A percentile compares a stretch with the other conserved stretches of the same genome.
Evolutionary conservation across 2,888 invertebrate species (phyloP).

Genomic region (Rhyacophila evoluta): DNA sequence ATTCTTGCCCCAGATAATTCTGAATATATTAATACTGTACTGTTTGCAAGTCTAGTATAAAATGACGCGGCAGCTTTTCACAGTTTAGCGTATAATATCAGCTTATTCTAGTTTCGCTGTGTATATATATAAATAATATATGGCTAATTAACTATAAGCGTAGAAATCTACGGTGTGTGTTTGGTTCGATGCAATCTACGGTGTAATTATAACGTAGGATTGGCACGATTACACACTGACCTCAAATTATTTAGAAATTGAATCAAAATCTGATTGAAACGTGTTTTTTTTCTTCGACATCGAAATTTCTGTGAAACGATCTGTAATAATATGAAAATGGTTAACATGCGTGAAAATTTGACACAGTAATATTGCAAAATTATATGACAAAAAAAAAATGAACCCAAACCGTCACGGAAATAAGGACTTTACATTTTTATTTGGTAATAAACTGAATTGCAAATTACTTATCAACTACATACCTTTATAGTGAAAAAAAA

Average conservation of each 20-base stretch:
- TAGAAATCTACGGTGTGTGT: not conserved
- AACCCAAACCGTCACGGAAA: no score
- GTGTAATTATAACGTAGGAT: not conserved
- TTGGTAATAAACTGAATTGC: no score
- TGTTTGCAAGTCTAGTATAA: not conserved
- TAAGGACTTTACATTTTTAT: no score
- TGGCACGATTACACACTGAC: not conserved
- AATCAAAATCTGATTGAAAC: conserved; percentile 5
- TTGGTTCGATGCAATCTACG: not conserved
- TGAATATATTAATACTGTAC: not conserved
- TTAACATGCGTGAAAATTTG: conserved; percentile 26
- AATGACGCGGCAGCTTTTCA: not conserved
- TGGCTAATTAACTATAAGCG: not conserved
- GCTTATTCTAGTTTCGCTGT: not conserved
- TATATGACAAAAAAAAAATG: no score
- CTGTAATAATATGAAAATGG: not conserved
- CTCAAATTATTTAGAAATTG: not conserved
- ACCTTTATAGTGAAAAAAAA: no score
- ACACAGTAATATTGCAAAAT: conserved; percentile 20
- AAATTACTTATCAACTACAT: no score
- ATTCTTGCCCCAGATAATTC: conserved; percentile 10
- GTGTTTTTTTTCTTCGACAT: not conserved
- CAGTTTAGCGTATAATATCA: not conserved
- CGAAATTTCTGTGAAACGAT: not conserved
- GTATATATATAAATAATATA: not conserved